Percentiles rank a stretch among this genome's conserved stretches.
These are phyloP conservation scores for Pammene fasciana DNA, from an alignment of 2,888 invertebrate species.

Conservation along the genomic window DNA sequence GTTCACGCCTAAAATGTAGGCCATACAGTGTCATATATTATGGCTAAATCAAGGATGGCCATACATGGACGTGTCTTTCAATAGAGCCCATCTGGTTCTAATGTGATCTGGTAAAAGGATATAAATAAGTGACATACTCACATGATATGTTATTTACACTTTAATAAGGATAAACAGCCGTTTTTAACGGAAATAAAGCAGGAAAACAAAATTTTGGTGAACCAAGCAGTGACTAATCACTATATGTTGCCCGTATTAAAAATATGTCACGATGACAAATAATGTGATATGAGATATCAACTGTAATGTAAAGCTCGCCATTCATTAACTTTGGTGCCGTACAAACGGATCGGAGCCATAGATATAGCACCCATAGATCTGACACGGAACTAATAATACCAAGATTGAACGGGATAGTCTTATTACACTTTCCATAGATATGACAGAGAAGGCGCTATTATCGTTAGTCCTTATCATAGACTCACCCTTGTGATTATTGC, in stretches of 20 bases:
- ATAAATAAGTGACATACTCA: slow-evolving; percentile 46
- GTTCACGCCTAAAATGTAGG: slow-evolving; percentile 56
- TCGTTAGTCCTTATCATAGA: too few species aligned
- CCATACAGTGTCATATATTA: slow-evolving; percentile 59
- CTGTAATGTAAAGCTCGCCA: background rate
- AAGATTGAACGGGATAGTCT: too few species aligned
- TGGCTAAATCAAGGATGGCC: slow-evolving; percentile 59
- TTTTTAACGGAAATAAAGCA: slow-evolving; percentile 44
- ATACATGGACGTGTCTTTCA: slow-evolving; percentile 63
- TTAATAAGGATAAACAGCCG: slow-evolving; percentile 45
- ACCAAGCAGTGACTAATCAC: slow-evolving; percentile 45
- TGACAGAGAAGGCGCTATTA: too few species aligned
- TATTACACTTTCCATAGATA: too few species aligned
- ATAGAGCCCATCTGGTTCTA: slow-evolving; percentile 55
- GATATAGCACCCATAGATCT: too few species aligned
- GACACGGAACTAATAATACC: too few species aligned
- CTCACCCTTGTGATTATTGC: too few species aligned
- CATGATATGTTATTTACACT: slow-evolving; percentile 44
- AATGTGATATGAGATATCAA: too few species aligned
- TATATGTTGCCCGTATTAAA: slow-evolving; percentile 26
- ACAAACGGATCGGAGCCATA: too few species aligned
- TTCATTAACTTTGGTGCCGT: slow-evolving; percentile 8
- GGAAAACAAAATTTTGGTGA: slow-evolving; percentile 34
- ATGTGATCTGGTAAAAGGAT: slow-evolving; percentile 5
- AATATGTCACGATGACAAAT: slow-evolving; percentile 7